Percentiles rank a stretch among this genome's conserved stretches.
phyloP scores from a whole-genome alignment of 2,888 invertebrate genomes.

The Lepidochitona cinerea region DNA sequence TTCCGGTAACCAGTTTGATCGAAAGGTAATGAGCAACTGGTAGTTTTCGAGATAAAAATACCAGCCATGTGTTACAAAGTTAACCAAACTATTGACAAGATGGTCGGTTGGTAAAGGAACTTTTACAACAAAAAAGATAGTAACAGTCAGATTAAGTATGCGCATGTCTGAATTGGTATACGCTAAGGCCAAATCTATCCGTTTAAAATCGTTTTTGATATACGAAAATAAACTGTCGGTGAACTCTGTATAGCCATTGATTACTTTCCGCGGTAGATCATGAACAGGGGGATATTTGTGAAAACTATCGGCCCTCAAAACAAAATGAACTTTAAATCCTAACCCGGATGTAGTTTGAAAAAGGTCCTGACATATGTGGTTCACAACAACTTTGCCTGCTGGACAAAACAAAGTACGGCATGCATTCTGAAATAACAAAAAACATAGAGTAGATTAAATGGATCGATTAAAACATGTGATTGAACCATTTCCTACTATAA shows the following conservation, averaged over 20 bases:
- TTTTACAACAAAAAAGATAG: neutral
- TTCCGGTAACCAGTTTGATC: neutral
- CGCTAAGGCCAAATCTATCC: neutral
- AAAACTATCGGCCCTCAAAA: no score
- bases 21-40: neutral
- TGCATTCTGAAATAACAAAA: neutral
- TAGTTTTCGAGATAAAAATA: neutral
- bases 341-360: neutral
- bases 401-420: neutral
- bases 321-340: neutral
- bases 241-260: no score
- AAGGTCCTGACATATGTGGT: neutral
- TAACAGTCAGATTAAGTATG: neutral
- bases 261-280: no score
- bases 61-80: neutral
- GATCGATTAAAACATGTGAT: no score
- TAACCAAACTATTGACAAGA: neutral
- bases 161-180: neutral
- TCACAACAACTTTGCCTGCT: neutral
- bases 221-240: no score
- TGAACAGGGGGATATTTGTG: no score
- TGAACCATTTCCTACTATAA: no score
- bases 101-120: neutral
- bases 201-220: no score
- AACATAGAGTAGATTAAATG: neutral